Conservation (phyloP, 2,888 invertebrate genomes). For the Idaea aversata region DNA sequence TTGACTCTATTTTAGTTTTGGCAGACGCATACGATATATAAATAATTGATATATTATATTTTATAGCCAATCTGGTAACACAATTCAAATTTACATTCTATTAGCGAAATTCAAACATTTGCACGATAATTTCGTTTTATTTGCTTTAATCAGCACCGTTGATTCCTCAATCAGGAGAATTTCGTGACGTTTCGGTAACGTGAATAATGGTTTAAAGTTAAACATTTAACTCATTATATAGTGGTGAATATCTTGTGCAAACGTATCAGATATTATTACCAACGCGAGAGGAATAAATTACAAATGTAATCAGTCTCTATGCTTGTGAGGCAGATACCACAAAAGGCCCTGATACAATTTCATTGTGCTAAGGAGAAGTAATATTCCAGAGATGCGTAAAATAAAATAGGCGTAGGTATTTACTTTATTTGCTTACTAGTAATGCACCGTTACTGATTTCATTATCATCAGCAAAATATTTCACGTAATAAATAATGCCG, state of each 20-base stretch:
- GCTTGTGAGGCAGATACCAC: slow-evolving; percentile 33
- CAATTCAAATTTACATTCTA: not conserved
- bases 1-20: slow-evolving; percentile 65
- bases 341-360: slow-evolving; percentile 33
- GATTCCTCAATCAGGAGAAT: not conserved
- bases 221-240: not conserved
- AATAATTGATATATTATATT: slow-evolving; percentile 8
- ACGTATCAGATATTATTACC: not conserved
- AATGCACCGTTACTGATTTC: not conserved
- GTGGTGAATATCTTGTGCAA: not conserved
- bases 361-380: slow-evolving; percentile 1
- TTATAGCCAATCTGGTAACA: slow-evolving; percentile 1
- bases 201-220: not conserved
- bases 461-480: not conserved
- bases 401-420: not conserved
- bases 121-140: not conserved
- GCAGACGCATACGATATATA: slow-evolving; percentile 38
- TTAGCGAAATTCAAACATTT: not conserved
- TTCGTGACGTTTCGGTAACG: not conserved
- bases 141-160: not conserved
- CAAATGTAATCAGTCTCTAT: slow-evolving; percentile 18
- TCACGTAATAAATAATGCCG: not conserved
- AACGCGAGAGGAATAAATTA: slow-evolving; percentile 13
- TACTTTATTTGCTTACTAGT: not conserved
- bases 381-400: not conserved